Base-by-base conservation (phyloP, 2,888 invertebrate genomes). In the Drosophila paramelanica region DNA sequence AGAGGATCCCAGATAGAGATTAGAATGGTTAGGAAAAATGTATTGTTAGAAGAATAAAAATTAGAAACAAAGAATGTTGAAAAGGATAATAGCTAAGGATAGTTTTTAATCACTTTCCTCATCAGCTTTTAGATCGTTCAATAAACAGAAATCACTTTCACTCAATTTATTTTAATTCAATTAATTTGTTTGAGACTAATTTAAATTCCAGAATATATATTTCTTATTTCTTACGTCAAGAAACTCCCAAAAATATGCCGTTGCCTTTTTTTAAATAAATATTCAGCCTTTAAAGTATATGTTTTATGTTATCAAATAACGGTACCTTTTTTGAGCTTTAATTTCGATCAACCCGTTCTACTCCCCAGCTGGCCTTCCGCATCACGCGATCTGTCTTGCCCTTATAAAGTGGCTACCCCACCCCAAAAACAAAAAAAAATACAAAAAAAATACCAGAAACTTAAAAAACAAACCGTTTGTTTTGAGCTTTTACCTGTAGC, bases 401-500 rank as follows among this genome's bases (percentile, higher is more conserved):
- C 85, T 79, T 81, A 65, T 66, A 68, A 79, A 75, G 62, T 62
- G 14, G 62, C 57, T 60, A 66, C 61, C 67, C 78, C 80, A n/a
- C n/a, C n/a, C n/a, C n/a, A n/a, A 58, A 62, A 43, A 41, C 39
- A 49, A 36, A 57, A 43, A 50, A 3, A 55, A 60, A 62, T 39
- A 41, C 39, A 49, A 36, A 57, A 43, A 50, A 3, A 55, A 60
- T 10, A 31, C 10, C 14, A 47, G 62, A 47, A 51, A 60, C 41
- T 50, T 58, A 47, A 57, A 74, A 67, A 70, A 53, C 50, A 57
- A 72, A 79, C 78, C 78, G 73, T 70, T 81, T 75, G 81, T 69
- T 82, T 73, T 86, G 60, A 79, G 79, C 75, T 71, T 79, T 81
- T 83, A 81, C 88, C 83, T 88, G 88, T 82, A 25, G 60, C 85